phyloP scores from a whole-genome alignment of 2,113 vertebrate genomes.

The Psilopogon haemacephalus region DNA sequence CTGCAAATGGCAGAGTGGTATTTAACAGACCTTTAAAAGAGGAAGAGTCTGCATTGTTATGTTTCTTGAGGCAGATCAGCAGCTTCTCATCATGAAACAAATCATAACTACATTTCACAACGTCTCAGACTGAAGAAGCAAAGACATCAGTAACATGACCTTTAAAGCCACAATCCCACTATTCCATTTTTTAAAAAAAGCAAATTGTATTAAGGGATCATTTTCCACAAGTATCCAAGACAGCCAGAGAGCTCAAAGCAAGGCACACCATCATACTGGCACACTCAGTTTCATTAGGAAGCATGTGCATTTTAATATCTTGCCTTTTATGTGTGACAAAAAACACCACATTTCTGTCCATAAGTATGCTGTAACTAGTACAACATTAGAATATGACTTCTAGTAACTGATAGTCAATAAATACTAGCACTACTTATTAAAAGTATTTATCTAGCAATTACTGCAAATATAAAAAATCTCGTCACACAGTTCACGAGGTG shows the following conservation, averaged over 20 bases:
- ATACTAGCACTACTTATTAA: neutral
- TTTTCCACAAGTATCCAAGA: neutral
- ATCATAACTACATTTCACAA: neutral
- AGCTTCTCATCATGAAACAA: neutral
- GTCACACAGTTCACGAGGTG: neutral
- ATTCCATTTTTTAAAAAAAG: neutral
- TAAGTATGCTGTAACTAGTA: neutral
- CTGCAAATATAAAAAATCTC: neutral
- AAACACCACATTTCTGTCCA: neutral
- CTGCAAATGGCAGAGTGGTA: neutral
- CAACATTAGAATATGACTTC: neutral
- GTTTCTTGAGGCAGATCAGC: neutral
- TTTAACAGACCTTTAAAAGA: neutral
- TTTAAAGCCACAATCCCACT: neutral
- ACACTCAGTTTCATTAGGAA: neutral
- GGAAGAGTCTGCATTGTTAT: neutral
- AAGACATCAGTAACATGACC: neutral
- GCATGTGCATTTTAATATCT: neutral
- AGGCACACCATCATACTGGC: neutral
- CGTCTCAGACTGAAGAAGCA: fast-evolving
- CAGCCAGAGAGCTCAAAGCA: neutral
- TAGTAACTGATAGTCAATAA: neutral
- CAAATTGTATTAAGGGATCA: neutral
- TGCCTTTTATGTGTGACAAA: neutral
- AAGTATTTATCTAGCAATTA: neutral